Evolutionary conservation across 2,113 vertebrate species (phyloP), one percentile per base, ranked within the genome.

Genomic region (Campylomormyrus tamandua): DNA sequence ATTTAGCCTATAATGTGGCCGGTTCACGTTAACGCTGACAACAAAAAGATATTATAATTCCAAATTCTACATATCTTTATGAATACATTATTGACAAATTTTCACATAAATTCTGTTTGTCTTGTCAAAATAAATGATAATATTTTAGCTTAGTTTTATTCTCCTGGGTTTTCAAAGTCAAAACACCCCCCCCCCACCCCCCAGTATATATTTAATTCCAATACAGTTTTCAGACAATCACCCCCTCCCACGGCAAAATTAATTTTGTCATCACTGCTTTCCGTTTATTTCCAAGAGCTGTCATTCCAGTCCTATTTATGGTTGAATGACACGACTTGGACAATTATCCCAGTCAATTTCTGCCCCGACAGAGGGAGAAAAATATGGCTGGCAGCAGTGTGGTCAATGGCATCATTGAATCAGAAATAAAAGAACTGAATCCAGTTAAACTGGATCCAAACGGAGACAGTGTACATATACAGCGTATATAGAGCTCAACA

Each of bases 331-430:
- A 27, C 35, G 4, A 24, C 83, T 84, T 84, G 83, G 83, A 83
- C 62, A 83, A 89, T 83, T 42, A 89, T 89, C 48, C 45, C 39
- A 74, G n/a, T 88, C 42, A 49, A 27, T 88, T 88, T 66, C 46
- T 70, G 46, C 42, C 24, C 53, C 19, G n/a, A 27, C 56, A 66
- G 42, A 88, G 27, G 24, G 52, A 62, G 56, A 48, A 39, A 88
- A 88, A 58, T 48, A 62, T 45, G 31, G 87, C 31, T 24, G 53
- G 35, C 15, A 42, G 56, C 19, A 83, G 39, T 83, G 80, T 24
- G 15, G 53, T 48, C 56, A 88, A 88, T 46, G 21, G 1, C 87
- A 62, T 85, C 35, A 45, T 45, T 62, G 35, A 62, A 88, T 39
- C 27, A 58, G 13, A 53, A 56, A 19, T 39, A 87, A 42, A 87